Evolutionary conservation across 2,888 invertebrate species (phyloP).

Genomic region (Gymnoscelis rufifasciata): DNA sequence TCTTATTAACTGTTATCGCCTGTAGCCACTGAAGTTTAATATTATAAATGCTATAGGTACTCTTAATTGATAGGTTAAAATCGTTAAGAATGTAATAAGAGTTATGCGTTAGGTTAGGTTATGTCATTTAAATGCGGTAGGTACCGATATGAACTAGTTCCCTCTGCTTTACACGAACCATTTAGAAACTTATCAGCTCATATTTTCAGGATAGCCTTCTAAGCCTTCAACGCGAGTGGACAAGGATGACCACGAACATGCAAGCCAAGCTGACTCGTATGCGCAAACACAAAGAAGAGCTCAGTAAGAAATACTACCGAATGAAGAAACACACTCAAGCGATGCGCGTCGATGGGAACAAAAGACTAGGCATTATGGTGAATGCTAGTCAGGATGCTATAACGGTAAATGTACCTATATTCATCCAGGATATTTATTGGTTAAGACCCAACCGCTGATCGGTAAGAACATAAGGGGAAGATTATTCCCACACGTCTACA

Average conservation of each 20-base stretch:
- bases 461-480: too few species aligned
- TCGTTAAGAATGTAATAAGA: too few species aligned
- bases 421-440: background rate
- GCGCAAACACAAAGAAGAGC: constrained; percentile 63
- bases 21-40: too few species aligned
- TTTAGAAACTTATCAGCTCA: background rate
- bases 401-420: constrained; percentile 48
- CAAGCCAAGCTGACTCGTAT: constrained; percentile 67
- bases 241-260: constrained; percentile 62
- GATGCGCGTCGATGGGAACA: constrained; percentile 67
- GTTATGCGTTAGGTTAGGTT: too few species aligned
- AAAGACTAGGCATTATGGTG: constrained; percentile 79
- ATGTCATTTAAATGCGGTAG: too few species aligned
- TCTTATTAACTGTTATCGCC: too few species aligned
- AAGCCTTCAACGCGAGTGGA: constrained; percentile 71
- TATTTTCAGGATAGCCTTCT: constrained; percentile 51
- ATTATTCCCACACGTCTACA: too few species aligned
- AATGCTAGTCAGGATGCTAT: constrained; percentile 80
- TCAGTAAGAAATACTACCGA: constrained; percentile 65
- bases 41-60: too few species aligned
- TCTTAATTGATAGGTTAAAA: too few species aligned
- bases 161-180: too few species aligned
- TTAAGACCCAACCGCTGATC: too few species aligned
- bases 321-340: constrained; percentile 76
- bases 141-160: too few species aligned